Evolutionary conservation across 2,888 invertebrate genomes (phyloP).

Genomic region (Phytoseiulus persimilis): DNA sequence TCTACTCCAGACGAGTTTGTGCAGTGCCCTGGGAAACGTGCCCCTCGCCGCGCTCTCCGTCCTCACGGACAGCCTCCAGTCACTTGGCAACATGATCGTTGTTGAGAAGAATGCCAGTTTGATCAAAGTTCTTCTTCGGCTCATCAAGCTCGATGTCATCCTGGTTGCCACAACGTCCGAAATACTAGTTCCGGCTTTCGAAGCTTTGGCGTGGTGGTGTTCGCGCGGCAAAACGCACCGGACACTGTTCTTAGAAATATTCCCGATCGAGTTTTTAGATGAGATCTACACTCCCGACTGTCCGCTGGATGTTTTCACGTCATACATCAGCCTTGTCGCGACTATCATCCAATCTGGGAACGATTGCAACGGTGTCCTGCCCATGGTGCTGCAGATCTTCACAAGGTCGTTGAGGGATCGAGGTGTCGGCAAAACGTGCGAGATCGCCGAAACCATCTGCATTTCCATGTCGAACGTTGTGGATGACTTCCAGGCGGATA

Average conservation of each 20-base stretch:
- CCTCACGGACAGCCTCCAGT: background rate
- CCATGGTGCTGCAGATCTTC: background rate
- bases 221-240: background rate
- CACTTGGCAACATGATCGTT: background rate
- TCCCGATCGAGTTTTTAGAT: background rate
- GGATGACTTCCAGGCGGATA: background rate
- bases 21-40: background rate
- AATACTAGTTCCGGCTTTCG: background rate
- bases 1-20: background rate
- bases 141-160: background rate
- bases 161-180: background rate
- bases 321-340: background rate
- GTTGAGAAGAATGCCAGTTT: background rate
- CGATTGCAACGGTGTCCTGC: background rate
- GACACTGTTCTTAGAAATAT: background rate
- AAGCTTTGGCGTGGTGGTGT: background rate
- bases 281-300: background rate
- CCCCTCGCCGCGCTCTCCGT: background rate
- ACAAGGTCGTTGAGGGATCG: background rate
- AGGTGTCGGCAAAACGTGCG: background rate
- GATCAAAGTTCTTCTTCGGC: background rate
- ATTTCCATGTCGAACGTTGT: background rate
- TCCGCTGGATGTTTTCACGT: background rate
- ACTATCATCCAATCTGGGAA: background rate
- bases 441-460: background rate